Evolutionary conservation across 2,888 invertebrate species (phyloP), one percentile per base, ranked within the genome.

Genomic region (Leptopilina syphax): DNA sequence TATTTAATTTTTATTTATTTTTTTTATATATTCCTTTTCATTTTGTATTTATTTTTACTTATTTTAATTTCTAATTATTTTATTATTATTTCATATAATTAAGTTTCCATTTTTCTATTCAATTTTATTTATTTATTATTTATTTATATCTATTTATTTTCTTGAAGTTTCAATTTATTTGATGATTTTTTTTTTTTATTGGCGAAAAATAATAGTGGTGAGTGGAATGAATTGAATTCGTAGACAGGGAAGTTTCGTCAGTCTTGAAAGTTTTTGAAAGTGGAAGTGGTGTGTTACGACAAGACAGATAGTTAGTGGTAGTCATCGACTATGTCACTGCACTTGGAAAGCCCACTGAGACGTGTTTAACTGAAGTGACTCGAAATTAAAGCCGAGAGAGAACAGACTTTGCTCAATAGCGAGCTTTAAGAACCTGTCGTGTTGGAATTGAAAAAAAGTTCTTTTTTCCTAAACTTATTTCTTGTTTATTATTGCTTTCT

Each of bases 291-390:
- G 9, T 76, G 68, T 76, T 63, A 65, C 68, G 79, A 79, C 44
- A 67, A 66, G 66, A 0, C 18, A 65, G 12, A 65, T 76, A 54
- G 65, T 79, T 76, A 41, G 47, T 41, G 65, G 67, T 79, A 57
- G 67, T 78, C 73, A 77, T 77, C 44, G 77, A 65, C 73, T 78
- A 73, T 78, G 81, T 79, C 80, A 81, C 76, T 81, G 82, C 80
- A 84, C 81, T 79, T 80, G 77, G 77, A 81, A 84, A 84, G 83
- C 82, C 82, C 80, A 83, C 79, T 79, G 84, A 84, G 34, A 77
- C 60, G 77, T 73, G 18, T 65, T 78, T 78, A 76, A 76, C 68
- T 77, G 50, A 78, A 76, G 78, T 66, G 41, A 76, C 79, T 67
- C 34, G 63, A 70, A 77, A 77, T 81, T 77, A 77, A 65, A 65